These are phyloP conservation scores for Halichoeres trimaculatus DNA, from an alignment of 2,113 vertebrate species.

Conservation along the genomic window DNA sequence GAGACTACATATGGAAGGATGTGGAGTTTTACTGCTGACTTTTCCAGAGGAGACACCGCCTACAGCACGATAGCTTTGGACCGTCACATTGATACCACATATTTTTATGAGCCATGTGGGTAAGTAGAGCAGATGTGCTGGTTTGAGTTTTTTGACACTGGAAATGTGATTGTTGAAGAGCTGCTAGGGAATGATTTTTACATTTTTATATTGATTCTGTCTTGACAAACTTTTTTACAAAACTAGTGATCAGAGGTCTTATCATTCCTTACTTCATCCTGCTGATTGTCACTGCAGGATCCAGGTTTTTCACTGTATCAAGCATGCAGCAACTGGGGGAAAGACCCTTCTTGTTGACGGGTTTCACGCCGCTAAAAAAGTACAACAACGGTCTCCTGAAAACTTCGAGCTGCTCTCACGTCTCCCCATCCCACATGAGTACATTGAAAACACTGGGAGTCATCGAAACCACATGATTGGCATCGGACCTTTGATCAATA, in stretches of 20 bases:
- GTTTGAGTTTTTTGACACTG: not conserved
- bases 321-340: slow-evolving; percentile 92
- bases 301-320: slow-evolving; percentile 95
- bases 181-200: not conserved
- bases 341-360: slow-evolving; percentile 92
- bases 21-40: slow-evolving; percentile 94
- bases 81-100: slow-evolving; percentile 92
- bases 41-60: slow-evolving; percentile 91
- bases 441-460: slow-evolving; percentile 85
- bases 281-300: slow-evolving; percentile 80
- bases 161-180: not conserved
- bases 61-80: slow-evolving; percentile 93
- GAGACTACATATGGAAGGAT: slow-evolving; percentile 93
- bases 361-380: slow-evolving; percentile 88
- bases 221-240: too few species aligned
- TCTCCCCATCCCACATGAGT: slow-evolving; percentile 91
- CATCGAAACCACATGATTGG: slow-evolving; percentile 91
- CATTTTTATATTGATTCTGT: too few species aligned
- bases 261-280: not conserved
- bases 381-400: slow-evolving; percentile 82
- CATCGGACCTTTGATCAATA: slow-evolving; percentile 88
- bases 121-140: slow-evolving; percentile 68
- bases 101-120: slow-evolving; percentile 96
- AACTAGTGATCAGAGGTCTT: too few species aligned
- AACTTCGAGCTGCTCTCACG: slow-evolving; percentile 88